These are phyloP conservation scores for Netelia melanura DNA, from an alignment of 2,888 invertebrate species.

Conservation along the genomic window DNA sequence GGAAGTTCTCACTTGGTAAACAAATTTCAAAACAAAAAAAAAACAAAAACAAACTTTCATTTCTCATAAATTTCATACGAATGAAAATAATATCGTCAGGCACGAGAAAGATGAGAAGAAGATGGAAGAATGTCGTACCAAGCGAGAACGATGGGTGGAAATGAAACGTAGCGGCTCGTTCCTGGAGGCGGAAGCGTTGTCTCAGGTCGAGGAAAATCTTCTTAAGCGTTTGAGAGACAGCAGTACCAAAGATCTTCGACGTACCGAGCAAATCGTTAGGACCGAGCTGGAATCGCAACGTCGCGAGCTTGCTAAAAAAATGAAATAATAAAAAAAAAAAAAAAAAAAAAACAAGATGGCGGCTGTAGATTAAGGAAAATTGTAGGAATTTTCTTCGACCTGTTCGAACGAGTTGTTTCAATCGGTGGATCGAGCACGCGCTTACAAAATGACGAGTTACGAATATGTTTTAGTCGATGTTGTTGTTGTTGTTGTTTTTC, in stretches of 20 bases:
- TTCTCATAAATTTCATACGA: background rate
- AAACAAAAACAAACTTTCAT: background rate
- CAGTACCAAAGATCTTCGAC: constrained; percentile 63
- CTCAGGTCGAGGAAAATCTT: constrained; percentile 60
- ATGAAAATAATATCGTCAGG: constrained; percentile 9
- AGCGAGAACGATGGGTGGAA: constrained; percentile 23
- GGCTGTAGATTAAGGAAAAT: background rate
- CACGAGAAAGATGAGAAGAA: constrained; percentile 21
- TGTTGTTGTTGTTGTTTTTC: constrained; percentile 21
- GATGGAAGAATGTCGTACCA: background rate
- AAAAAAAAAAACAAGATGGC: constrained; percentile 63
- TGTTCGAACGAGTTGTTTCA: constrained; percentile 8
- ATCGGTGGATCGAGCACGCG: no score
- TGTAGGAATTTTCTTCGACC: background rate
- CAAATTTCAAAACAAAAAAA: background rate
- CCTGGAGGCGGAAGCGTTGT: constrained; percentile 50
- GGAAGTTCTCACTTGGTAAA: constrained; percentile 66
- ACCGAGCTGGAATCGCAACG: constrained; percentile 64
- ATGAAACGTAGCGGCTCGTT: constrained; percentile 44
- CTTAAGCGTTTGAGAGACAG: constrained; percentile 47
- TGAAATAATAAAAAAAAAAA: constrained; percentile 31
- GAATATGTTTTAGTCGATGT: constrained; percentile 3
- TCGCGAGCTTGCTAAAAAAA: constrained; percentile 64
- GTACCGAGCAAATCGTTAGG: constrained; percentile 65
- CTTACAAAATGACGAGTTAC: constrained; percentile 5